Evolutionary conservation across 1,140 invertebrate genomes (phyloP).

Genomic region (Lordiphosa stackelbergi): DNA sequence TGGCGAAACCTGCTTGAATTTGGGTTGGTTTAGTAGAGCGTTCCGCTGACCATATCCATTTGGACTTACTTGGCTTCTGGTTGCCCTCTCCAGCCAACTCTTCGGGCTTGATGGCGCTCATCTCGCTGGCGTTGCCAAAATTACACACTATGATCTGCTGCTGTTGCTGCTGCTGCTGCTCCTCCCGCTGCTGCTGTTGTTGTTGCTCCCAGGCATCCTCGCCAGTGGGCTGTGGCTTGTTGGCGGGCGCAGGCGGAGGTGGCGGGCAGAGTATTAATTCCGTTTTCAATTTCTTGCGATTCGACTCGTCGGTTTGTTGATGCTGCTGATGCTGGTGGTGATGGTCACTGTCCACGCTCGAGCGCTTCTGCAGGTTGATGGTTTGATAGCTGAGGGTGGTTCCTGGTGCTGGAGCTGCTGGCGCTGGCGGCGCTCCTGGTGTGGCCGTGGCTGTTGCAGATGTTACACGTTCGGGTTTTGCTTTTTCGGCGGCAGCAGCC

Average conservation of each 20-base stretch:
- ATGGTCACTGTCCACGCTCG: conserved; percentile 37
- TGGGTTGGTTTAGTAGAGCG: not conserved
- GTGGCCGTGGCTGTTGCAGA: conserved; percentile 35
- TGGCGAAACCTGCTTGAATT: conserved; percentile 37
- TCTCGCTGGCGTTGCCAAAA: conserved; percentile 33
- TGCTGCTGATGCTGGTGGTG: too few species aligned
- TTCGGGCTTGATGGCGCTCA: conserved; percentile 55
- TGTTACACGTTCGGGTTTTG: conserved; percentile 69
- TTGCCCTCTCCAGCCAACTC: conserved; percentile 23
- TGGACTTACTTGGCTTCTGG: conserved; percentile 59
- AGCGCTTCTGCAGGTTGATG: conserved; percentile 60
- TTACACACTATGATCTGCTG: conserved; percentile 60
- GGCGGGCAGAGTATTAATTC: conserved; percentile 51
- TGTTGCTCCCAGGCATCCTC: conserved; percentile 5
- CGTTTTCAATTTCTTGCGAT: conserved; percentile 58
- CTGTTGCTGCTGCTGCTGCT: conserved; percentile 29
- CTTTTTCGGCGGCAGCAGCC: conserved; percentile 70
- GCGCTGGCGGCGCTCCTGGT: conserved; percentile 1
- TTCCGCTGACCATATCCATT: not conserved
- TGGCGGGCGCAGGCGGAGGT: not conserved
- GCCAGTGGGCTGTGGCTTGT: not conserved
- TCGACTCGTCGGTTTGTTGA: conserved; percentile 40
- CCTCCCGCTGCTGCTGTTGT: conserved; percentile 17
- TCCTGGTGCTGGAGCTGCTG: conserved; percentile 34
- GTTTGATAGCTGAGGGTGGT: conserved; percentile 50